A percentile compares a stretch with the other conserved stretches of the same genome.
Evolutionary conservation across 2,113 vertebrate species (phyloP).

Genomic region (Stomatorhinus ivindoensis): DNA sequence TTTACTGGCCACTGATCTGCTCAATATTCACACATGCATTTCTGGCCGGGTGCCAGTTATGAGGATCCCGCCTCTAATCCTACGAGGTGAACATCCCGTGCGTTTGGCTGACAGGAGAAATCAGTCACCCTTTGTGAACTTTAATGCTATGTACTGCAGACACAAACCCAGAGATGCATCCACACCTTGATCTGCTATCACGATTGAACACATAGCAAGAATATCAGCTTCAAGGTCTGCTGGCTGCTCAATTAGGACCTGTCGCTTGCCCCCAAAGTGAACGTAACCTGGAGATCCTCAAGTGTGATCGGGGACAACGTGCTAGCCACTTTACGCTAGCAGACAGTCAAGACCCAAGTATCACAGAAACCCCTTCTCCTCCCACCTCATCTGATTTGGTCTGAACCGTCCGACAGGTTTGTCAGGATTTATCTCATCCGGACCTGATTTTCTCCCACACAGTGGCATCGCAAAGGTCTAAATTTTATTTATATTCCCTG

Average conservation of each 20-base stretch:
- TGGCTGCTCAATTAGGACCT: constrained; percentile 30
- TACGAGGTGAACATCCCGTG: not conserved
- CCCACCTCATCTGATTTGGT: not conserved
- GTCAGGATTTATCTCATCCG: constrained; percentile 5
- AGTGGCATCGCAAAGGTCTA: not conserved
- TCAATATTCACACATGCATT: not conserved
- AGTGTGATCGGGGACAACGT: not conserved
- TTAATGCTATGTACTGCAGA: not conserved
- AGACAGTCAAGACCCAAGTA: not conserved
- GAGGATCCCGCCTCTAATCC: not conserved
- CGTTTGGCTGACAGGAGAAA: constrained; percentile 13
- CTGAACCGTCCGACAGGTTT: not conserved
- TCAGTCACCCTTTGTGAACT: constrained; percentile 13
- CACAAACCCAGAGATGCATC: not conserved
- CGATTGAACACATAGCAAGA: constrained; percentile 19
- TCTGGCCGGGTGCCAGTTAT: not conserved
- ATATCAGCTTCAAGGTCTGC: constrained; percentile 23
- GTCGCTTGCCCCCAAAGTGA: constrained; percentile 21
- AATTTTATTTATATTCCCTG: constrained; percentile 12
- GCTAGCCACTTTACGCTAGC: not conserved
- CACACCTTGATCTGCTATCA: not conserved
- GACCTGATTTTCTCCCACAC: not conserved
- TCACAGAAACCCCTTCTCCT: not conserved
- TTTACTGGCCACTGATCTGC: not conserved
- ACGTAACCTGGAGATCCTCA: not conserved